Evolutionary conservation across 2,888 invertebrate species (phyloP).

Genomic region (Noctua janthe): DNA sequence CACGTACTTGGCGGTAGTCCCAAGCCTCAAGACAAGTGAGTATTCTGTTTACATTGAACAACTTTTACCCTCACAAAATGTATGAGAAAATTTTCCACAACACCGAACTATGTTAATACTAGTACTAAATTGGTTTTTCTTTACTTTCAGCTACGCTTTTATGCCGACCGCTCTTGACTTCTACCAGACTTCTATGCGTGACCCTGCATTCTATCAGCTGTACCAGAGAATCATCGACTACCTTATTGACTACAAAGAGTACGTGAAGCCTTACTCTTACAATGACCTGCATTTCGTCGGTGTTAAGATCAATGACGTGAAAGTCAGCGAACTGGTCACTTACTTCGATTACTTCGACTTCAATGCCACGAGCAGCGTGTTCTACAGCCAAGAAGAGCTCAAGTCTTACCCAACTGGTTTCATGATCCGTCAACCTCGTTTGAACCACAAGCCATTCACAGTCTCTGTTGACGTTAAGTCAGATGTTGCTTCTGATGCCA

Average conservation of each 20-base stretch:
- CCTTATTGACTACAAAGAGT: slow-evolving; percentile 91
- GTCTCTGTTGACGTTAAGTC: slow-evolving; percentile 91
- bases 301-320: slow-evolving; percentile 91
- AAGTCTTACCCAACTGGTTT: slow-evolving; percentile 81
- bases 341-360: slow-evolving; percentile 92
- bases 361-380: slow-evolving; percentile 90
- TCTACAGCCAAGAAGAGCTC: slow-evolving; percentile 75
- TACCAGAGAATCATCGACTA: slow-evolving; percentile 91
- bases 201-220: slow-evolving; percentile 93
- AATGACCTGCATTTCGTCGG: slow-evolving; percentile 90
- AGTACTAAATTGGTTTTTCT: neutral
- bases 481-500: slow-evolving; percentile 90
- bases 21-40: slow-evolving; percentile 75
- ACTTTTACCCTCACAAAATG: neutral
- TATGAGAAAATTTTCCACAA: neutral
- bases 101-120: neutral
- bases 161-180: slow-evolving; percentile 91
- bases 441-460: slow-evolving; percentile 93
- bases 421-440: slow-evolving; percentile 92
- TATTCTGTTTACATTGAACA: slow-evolving; percentile 16
- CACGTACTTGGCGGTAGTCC: slow-evolving; percentile 81
- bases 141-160: slow-evolving; percentile 79
- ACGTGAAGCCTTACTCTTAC: slow-evolving; percentile 90
- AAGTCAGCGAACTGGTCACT: slow-evolving; percentile 91
- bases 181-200: slow-evolving; percentile 92